phyloP scores from a whole-genome alignment of 35 echinoderm and acorn worm species.

The Lytechinus pictus region DNA sequence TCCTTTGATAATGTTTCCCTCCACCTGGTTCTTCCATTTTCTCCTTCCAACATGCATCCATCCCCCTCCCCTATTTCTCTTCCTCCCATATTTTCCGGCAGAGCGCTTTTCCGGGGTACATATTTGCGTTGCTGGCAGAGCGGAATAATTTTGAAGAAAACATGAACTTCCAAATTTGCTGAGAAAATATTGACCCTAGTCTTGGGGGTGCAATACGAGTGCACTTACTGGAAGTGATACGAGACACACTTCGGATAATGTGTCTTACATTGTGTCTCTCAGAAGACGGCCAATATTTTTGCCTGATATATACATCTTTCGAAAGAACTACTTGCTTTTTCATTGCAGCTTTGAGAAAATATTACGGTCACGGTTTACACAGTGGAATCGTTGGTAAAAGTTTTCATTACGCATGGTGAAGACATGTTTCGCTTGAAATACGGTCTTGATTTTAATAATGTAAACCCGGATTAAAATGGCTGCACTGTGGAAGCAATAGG shows the following conservation, averaged over 20 bases:
- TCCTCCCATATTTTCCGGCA: background rate
- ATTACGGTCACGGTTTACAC: too few species aligned
- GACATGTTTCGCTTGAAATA: too few species aligned
- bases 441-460: too few species aligned
- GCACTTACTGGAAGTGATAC: background rate
- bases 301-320: background rate
- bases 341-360: too few species aligned
- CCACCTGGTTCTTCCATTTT: background rate
- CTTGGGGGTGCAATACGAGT: background rate
- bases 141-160: constrained; percentile 14
- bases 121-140: background rate
- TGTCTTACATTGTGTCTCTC: background rate
- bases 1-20: background rate
- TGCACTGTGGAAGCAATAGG: too few species aligned
- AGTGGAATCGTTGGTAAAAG: too few species aligned
- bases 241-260: background rate
- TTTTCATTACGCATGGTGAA: too few species aligned
- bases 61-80: background rate
- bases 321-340: too few species aligned
- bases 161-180: constrained; percentile 19
- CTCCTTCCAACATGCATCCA: background rate
- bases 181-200: constrained; percentile 3
- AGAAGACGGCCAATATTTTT: background rate
- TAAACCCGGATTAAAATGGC: too few species aligned
- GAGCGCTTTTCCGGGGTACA: background rate